Conservation (phyloP, 1,140 invertebrate genomes). For the Chelonus insularis region DNA sequence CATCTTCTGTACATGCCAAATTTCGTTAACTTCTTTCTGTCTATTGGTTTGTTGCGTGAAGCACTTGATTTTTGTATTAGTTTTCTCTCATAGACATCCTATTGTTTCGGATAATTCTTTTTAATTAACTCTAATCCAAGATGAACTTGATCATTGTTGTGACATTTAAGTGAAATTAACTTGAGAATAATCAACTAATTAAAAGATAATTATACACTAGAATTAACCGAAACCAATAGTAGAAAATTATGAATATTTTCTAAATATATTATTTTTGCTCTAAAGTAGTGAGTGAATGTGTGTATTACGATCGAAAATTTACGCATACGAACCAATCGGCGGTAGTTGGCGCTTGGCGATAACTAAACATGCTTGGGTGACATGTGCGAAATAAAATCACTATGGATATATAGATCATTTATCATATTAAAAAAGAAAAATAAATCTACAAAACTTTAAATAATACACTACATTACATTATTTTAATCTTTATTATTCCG, state of each 20-base stretch:
- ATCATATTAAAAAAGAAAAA: slow-evolving; percentile 5
- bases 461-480: too few species aligned
- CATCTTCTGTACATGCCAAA: slow-evolving; percentile 43
- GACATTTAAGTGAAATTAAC: too few species aligned
- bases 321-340: slow-evolving; percentile 53
- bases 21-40: slow-evolving; percentile 42
- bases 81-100: too few species aligned
- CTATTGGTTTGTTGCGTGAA: slow-evolving; percentile 55
- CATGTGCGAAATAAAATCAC: slow-evolving; percentile 27
- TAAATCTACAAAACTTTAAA: slow-evolving; percentile 15
- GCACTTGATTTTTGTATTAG: slow-evolving; percentile 28
- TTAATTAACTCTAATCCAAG: too few species aligned
- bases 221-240: too few species aligned
- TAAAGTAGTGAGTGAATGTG: slow-evolving; percentile 57
- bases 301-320: slow-evolving; percentile 50
- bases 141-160: too few species aligned
- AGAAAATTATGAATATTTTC: too few species aligned
- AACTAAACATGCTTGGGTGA: slow-evolving; percentile 57
- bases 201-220: too few species aligned
- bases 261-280: too few species aligned
- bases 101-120: too few species aligned
- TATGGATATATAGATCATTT: background rate
- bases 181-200: too few species aligned
- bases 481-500: background rate
- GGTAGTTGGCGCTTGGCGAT: slow-evolving; percentile 49